Conservation (phyloP, 2,113 vertebrate species). For the Panthera uncia region DNA sequence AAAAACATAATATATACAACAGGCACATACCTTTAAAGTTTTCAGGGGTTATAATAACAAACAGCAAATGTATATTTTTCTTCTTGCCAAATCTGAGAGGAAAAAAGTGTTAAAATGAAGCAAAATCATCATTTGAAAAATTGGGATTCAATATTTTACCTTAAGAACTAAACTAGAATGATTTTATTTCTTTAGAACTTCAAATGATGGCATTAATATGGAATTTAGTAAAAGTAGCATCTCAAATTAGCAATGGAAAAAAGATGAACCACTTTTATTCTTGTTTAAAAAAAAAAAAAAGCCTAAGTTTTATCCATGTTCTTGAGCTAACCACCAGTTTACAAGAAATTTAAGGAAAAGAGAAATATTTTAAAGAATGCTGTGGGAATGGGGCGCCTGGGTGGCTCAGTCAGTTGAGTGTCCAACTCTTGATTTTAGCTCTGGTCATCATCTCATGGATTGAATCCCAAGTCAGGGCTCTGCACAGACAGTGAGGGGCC, state of each 20-base stretch:
- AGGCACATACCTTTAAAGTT: constrained; percentile 70
- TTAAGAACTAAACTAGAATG: neutral
- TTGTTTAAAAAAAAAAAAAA: neutral
- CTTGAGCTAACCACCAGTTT: neutral
- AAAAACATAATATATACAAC: neutral
- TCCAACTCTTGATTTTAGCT: too few species aligned
- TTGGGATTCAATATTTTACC: neutral
- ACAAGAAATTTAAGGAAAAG: neutral
- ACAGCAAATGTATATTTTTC: constrained; percentile 64
- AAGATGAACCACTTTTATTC: neutral
- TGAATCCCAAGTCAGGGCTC: too few species aligned
- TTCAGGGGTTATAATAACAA: constrained; percentile 75
- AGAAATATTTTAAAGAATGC: neutral
- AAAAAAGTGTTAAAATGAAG: constrained; percentile 17
- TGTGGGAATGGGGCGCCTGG: neutral
- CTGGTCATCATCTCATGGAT: too few species aligned
- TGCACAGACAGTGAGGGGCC: too few species aligned
- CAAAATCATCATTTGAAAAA: constrained; percentile 19
- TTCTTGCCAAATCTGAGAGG: constrained; percentile 65
- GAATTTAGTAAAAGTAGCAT: neutral
- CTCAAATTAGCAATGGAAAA: neutral
- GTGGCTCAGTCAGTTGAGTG: too few species aligned
- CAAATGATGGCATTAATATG: neutral
- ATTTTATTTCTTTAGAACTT: constrained; percentile 9
- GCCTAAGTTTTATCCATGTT: neutral